Conservation (phyloP, 2,888 invertebrate species). For the Luperina nickerlii region DNA sequence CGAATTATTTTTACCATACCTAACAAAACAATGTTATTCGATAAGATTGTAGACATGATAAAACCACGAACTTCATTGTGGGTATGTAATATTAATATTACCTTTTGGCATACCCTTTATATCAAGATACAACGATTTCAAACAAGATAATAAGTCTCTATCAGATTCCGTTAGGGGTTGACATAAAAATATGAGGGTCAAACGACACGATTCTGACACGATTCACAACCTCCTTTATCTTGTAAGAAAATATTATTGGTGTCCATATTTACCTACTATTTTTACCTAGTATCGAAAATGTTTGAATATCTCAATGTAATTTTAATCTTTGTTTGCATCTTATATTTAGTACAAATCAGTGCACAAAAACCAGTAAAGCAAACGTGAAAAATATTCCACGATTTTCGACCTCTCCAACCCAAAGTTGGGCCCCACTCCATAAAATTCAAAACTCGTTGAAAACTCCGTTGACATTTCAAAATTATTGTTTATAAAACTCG, state of each 20-base stretch:
- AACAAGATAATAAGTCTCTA: slow-evolving; percentile 46
- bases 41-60: background rate
- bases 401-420: background rate
- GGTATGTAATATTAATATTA: slow-evolving; percentile 40
- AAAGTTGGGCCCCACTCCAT: background rate
- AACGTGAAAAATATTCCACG: background rate
- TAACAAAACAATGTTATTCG: background rate
- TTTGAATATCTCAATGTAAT: background rate
- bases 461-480: slow-evolving; percentile 27
- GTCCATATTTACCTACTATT: background rate
- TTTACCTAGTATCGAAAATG: too few species aligned
- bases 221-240: slow-evolving; percentile 28
- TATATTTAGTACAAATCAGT: slow-evolving; percentile 2
- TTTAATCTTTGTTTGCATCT: background rate
- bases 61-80: slow-evolving; percentile 12
- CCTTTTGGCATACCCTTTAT: slow-evolving; percentile 3
- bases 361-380: slow-evolving; percentile 8
- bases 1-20: background rate
- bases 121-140: slow-evolving; percentile 38
- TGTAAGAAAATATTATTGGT: slow-evolving; percentile 23
- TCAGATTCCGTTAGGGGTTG: slow-evolving; percentile 47
- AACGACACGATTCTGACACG: slow-evolving; percentile 33
- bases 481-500: slow-evolving; percentile 32
- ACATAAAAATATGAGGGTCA: slow-evolving; percentile 62
- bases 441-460: slow-evolving; percentile 14